These are phyloP conservation scores for Nymphalis polychloros DNA, from an alignment of 2,888 invertebrate species.

Conservation along the genomic window DNA sequence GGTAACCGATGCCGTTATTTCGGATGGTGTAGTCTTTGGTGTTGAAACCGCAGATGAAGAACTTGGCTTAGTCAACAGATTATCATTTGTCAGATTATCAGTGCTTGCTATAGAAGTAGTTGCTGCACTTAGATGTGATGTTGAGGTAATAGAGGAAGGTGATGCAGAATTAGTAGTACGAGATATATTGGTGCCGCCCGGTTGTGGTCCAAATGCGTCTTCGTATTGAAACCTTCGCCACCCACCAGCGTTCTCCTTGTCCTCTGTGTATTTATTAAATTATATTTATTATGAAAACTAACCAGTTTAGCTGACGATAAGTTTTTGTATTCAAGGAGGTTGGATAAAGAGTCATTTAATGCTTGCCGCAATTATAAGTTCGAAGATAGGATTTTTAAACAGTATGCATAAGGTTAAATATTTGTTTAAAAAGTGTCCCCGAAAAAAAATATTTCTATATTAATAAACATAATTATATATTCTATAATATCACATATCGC, in stretches of 20 bases:
- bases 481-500: no score
- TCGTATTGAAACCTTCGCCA: constrained; percentile 23
- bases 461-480: no score
- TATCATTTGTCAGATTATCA: background rate
- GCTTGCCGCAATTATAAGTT: no score
- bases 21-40: background rate
- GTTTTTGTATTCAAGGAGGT: no score
- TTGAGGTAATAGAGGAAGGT: background rate
- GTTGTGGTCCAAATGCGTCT: constrained; percentile 15
- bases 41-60: background rate
- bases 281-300: no score
- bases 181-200: background rate
- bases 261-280: background rate
- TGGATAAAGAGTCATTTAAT: no score
- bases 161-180: background rate
- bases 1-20: background rate
- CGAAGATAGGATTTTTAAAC: no score
- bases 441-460: no score
- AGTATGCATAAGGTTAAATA: no score
- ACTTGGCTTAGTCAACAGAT: background rate
- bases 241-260: background rate
- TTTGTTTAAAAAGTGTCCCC: no score
- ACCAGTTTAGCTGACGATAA: no score
- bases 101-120: background rate
- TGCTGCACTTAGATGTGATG: background rate